Evolutionary conservation across 2,797 vertebrate genomes (phyloP), one percentile per base, ranked within the genome.

Genomic region (Chelmon rostratus): DNA sequence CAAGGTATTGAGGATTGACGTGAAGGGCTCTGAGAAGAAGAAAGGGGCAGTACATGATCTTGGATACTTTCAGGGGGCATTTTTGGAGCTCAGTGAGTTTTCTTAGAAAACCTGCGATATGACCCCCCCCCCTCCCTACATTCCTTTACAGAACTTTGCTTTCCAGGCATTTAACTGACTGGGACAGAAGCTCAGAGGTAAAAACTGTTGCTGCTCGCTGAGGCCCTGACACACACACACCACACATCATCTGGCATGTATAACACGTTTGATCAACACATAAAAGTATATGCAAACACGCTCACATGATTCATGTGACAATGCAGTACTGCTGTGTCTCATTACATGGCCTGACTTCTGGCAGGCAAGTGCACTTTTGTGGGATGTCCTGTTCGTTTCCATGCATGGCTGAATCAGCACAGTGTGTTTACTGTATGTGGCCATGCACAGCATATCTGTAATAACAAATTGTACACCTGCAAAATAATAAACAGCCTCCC

Each of bases 61-160:
- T 76, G 67, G 65, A 37, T 19, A 15, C 19, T 15, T 74, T 72
- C 47, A 46, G 19, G 18, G 40, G 61, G 67, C 49, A 15, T 82
- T 89, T 70, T 75, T 79, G 71, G 83, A 87, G 81, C 71, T 73
- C 28, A 7, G 9, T 1, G 58, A 28, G 6, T 63, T 92, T 93
- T 94, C 93, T 88, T 89, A 78, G 86, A 94, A 88, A 90, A 61
- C 72, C 3, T 50, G 31, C 33, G 35, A 72, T 23, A 5, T 78
- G 65, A 56, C 44, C 57, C 9, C 56, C 25, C 2, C 33, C 40
- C 4, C 11, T 73, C 67, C 85, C n/a, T n/a, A 73, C 74, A 73
- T 92, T 90, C 63, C 62, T 75, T 69, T 13, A 38, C 57, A 79
- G 21, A 42, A 53, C 65, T 77, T 67, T 82, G 81, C 73, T 86